phyloP scores from a whole-genome alignment of 2,113 vertebrate genomes.

The Felis catus region F.catus_Fca126_mat1.0 CM031411.1:115186001-115186500 shows the following conservation, averaged over 20 bases:
- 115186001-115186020: not conserved
- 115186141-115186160: not conserved
- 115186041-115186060: not conserved
- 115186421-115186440: constrained; percentile 27
- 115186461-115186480: not conserved
- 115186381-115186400: not conserved
- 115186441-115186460: not conserved
- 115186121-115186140: not conserved
- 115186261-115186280: too few relatives aligned
- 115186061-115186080: not conserved
- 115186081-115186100: not conserved
- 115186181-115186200: not conserved
- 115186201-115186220: too few relatives aligned
- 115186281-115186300: too few relatives aligned
- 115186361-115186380: not conserved
- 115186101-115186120: not conserved
- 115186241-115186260: too few relatives aligned
- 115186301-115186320: not conserved
- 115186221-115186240: too few relatives aligned
- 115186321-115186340: constrained; percentile 21
- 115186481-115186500: not conserved
- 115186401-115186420: not conserved
- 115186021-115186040: constrained; percentile 40
- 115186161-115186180: not conserved
- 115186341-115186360: not conserved